phyloP scores from a whole-genome alignment of 2,797 vertebrate genomes.

The Carapus acus region DNA sequence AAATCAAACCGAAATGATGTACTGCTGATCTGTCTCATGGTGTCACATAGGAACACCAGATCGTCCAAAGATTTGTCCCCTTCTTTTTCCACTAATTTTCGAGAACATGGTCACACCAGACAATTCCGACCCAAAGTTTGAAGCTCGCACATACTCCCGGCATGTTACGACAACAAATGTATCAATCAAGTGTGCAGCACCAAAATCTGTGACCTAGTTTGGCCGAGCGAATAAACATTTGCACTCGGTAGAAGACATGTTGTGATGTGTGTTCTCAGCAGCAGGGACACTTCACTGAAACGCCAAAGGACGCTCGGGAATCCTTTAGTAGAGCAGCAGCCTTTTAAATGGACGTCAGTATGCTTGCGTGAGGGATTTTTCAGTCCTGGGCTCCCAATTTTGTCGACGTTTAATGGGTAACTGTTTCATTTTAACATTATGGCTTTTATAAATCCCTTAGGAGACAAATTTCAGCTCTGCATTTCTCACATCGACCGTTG shows the following conservation, averaged over 20 bases:
- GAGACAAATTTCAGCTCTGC: too few relatives aligned
- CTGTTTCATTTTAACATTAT: too few relatives aligned
- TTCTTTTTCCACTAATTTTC: conserved; percentile 1
- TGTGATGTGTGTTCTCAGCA: conserved; percentile 30
- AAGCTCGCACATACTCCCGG: conserved; percentile 41
- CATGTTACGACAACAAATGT: conserved; percentile 26
- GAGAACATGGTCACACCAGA: not conserved
- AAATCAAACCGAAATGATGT: too few relatives aligned
- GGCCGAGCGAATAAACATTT: conserved; percentile 34
- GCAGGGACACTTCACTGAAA: conserved; percentile 15
- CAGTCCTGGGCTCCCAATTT: too few relatives aligned
- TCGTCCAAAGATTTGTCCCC: too few relatives aligned
- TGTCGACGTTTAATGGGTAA: too few relatives aligned
- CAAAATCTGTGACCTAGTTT: conserved; percentile 39
- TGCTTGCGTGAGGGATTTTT: too few relatives aligned
- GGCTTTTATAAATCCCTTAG: too few relatives aligned
- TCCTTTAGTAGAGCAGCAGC: conserved; percentile 34
- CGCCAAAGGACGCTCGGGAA: conserved; percentile 30
- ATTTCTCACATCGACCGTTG: too few relatives aligned
- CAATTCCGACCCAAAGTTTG: too few relatives aligned
- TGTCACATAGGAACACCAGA: too few relatives aligned
- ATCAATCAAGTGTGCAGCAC: conserved; percentile 22
- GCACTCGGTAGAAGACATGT: conserved; percentile 39
- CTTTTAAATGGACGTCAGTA: conserved; percentile 1
- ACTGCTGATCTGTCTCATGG: too few relatives aligned